A percentile compares a stretch with the other conserved stretches of the same genome.
These are phyloP conservation scores for Mythimna pallens DNA, from an alignment of 2,888 invertebrate genomes.

Conservation along the genomic window DNA sequence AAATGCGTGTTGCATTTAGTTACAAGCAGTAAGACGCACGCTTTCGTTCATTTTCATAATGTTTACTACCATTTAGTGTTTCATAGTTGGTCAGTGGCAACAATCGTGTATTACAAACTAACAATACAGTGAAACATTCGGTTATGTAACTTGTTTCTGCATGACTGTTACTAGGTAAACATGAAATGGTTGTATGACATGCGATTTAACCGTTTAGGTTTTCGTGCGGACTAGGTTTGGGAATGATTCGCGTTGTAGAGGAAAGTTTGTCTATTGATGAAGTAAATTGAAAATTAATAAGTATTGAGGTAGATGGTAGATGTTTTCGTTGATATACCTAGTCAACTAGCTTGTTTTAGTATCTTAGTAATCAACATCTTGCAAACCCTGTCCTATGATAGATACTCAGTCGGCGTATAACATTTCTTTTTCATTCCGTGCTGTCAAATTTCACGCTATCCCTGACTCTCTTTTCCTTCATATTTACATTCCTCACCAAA, in stretches of 20 bases:
- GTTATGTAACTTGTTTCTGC: conserved; percentile 31
- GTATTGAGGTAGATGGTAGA: background rate
- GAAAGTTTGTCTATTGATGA: background rate
- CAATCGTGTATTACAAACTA: conserved; percentile 20
- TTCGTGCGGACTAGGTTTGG: background rate
- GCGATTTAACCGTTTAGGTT: conserved; percentile 14
- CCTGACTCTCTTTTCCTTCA: background rate
- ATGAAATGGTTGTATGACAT: conserved; percentile 26
- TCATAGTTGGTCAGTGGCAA: conserved; percentile 45
- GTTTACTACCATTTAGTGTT: conserved; percentile 57
- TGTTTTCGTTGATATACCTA: background rate
- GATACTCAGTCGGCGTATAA: no score
- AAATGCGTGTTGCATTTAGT: no score
- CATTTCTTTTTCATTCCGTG: background rate
- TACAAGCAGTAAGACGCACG: conserved; percentile 16
- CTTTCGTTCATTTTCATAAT: conserved; percentile 59
- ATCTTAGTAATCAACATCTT: no score
- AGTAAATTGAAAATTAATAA: conserved; percentile 2
- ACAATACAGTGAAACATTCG: conserved; percentile 22
- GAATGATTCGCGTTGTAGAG: background rate
- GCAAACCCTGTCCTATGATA: no score
- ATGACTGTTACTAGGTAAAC: conserved; percentile 35
- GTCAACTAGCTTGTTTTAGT: background rate
- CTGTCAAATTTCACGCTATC: background rate
- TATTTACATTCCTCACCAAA: background rate